phyloP scores from a whole-genome alignment of 2,797 vertebrate species.

The Chromobotia macracanthus region DNA sequence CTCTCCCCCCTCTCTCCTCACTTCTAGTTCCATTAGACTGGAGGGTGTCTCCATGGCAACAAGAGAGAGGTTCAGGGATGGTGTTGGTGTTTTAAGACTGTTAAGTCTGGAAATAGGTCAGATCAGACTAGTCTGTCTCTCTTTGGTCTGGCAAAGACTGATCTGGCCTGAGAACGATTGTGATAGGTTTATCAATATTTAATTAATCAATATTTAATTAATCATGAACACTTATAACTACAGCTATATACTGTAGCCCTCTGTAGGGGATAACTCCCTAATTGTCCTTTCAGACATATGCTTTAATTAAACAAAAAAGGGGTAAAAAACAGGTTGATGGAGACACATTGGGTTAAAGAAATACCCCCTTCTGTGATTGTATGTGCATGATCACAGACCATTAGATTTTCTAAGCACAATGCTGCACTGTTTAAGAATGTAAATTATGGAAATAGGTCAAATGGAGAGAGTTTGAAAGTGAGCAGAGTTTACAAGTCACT shows the following conservation, averaged over 20 bases:
- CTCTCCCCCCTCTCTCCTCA: conserved; percentile 45
- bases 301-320: conserved; percentile 42
- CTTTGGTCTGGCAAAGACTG: conserved; percentile 52
- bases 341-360: conserved; percentile 36
- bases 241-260: conserved; percentile 21
- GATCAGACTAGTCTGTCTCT: conserved; percentile 57
- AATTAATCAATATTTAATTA: conserved; percentile 66
- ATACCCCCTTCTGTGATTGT: not conserved
- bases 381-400: conserved; percentile 36
- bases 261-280: conserved; percentile 10
- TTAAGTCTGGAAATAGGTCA: conserved; percentile 76
- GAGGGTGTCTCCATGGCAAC: conserved; percentile 83
- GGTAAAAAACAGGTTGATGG: conserved; percentile 24
- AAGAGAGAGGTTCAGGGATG: conserved; percentile 70
- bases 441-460: conserved; percentile 83
- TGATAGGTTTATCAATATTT: conserved; percentile 64
- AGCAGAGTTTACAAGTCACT: conserved; percentile 68
- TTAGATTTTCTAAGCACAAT: conserved; percentile 67
- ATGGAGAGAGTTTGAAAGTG: conserved; percentile 71
- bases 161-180: conserved; percentile 56
- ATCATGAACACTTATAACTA: conserved; percentile 31
- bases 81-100: conserved; percentile 66
- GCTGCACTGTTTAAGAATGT: conserved; percentile 76
- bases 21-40: conserved; percentile 72
- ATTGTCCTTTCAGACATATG: conserved; percentile 36